phyloP scores from a whole-genome alignment of 2,797 vertebrate species.

The Notolabrus celidotus region DNA sequence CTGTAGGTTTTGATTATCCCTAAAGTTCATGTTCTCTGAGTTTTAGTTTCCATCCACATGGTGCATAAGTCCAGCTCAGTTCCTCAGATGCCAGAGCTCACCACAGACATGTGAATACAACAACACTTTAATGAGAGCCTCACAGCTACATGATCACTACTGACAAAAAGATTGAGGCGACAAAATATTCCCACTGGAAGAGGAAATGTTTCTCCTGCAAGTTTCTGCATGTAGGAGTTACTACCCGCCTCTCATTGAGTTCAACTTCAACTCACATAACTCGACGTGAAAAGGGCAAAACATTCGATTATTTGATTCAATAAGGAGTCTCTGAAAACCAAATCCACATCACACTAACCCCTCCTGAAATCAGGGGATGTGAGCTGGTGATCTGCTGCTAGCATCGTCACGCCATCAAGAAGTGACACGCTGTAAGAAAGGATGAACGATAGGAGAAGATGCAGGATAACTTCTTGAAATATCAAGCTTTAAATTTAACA shows the following conservation, averaged over 20 bases:
- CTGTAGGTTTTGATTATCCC: neutral
- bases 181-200: neutral
- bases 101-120: conserved; percentile 10
- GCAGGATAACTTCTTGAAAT: too few species aligned
- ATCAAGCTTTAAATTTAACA: too few species aligned
- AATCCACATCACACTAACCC: neutral
- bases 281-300: neutral
- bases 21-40: neutral
- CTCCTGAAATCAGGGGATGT: too few species aligned
- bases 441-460: too few species aligned
- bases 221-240: conserved; percentile 8
- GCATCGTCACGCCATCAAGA: too few species aligned
- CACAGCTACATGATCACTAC: neutral
- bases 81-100: conserved; percentile 18
- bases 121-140: neutral
- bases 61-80: conserved; percentile 3
- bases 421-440: too few species aligned
- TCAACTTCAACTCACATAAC: conserved; percentile 2
- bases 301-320: neutral
- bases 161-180: neutral
- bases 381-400: too few species aligned
- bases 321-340: neutral
- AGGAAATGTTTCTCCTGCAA: neutral
- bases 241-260: neutral
- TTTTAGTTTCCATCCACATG: conserved; percentile 2